phyloP scores from a whole-genome alignment of 2,797 vertebrate genomes.

The Smutsia temminckii region DNA sequence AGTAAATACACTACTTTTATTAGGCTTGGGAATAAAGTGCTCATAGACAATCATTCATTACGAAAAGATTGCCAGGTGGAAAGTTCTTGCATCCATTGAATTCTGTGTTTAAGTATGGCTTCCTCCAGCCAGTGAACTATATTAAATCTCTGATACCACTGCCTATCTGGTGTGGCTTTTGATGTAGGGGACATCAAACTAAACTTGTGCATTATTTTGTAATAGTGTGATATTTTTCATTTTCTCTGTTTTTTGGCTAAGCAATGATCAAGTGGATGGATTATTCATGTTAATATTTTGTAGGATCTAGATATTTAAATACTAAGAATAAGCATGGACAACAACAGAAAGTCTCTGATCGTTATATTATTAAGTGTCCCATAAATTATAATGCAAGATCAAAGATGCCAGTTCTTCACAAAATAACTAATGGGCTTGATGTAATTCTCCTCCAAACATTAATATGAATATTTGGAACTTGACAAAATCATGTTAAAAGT shows the following conservation, averaged over 20 bases:
- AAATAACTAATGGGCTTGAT: neutral
- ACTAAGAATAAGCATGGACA: neutral
- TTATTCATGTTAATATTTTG: neutral
- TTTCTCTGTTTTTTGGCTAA: constrained; percentile 6
- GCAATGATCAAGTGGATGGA: neutral
- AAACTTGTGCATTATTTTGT: constrained; percentile 14
- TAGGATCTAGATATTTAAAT: constrained; percentile 14
- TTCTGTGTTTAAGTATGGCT: neutral
- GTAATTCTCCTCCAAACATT: neutral
- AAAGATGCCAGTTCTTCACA: neutral
- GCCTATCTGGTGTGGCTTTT: neutral
- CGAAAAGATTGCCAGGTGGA: neutral
- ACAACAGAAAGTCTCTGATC: neutral
- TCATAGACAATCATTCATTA: neutral
- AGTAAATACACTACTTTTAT: neutral
- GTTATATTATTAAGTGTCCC: neutral
- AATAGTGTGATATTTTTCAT: neutral
- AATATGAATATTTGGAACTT: neutral
- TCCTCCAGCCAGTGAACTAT: neutral
- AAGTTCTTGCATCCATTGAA: neutral
- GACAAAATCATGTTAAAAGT: constrained; percentile 33
- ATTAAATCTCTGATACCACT: neutral
- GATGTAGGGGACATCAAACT: neutral
- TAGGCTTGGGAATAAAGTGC: neutral
- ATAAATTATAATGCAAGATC: neutral